Conservation (phyloP, 2,888 invertebrate species). For the Lasius platythorax region DNA sequence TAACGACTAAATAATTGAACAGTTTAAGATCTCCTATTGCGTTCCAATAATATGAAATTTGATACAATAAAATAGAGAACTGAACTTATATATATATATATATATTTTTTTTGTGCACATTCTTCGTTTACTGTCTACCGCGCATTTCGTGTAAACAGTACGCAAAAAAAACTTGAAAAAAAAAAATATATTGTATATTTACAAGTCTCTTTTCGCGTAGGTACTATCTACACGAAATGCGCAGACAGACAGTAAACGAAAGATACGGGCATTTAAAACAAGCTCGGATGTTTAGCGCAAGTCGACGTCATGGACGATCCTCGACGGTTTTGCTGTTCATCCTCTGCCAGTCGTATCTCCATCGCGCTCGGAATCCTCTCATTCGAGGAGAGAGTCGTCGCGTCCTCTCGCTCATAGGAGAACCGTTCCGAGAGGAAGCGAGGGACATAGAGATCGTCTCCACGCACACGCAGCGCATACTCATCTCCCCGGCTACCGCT, state of each 20-base stretch:
- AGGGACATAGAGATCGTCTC: slow-evolving; percentile 26
- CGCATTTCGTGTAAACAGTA: not conserved
- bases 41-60: not conserved
- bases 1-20: slow-evolving; percentile 1
- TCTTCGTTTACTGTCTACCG: slow-evolving; percentile 16
- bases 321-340: slow-evolving; percentile 15
- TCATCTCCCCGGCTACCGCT: slow-evolving; percentile 21
- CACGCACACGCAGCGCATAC: slow-evolving; percentile 47
- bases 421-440: slow-evolving; percentile 26
- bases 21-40: not conserved
- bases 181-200: too few species aligned
- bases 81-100: too few species aligned
- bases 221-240: not conserved
- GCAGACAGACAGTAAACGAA: slow-evolving; percentile 17
- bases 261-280: slow-evolving; percentile 35
- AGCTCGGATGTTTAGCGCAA: slow-evolving; percentile 28
- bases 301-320: slow-evolving; percentile 24
- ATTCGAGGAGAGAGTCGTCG: slow-evolving; percentile 1
- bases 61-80: too few species aligned
- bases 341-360: slow-evolving; percentile 32
- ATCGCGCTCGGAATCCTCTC: slow-evolving; percentile 35
- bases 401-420: slow-evolving; percentile 25
- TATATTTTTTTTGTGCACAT: not conserved
- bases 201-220: not conserved
- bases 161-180: not conserved